These are phyloP conservation scores for Cancer borealis DNA, from an alignment of 2,888 invertebrate genomes.

Conservation along the genomic window DNA sequence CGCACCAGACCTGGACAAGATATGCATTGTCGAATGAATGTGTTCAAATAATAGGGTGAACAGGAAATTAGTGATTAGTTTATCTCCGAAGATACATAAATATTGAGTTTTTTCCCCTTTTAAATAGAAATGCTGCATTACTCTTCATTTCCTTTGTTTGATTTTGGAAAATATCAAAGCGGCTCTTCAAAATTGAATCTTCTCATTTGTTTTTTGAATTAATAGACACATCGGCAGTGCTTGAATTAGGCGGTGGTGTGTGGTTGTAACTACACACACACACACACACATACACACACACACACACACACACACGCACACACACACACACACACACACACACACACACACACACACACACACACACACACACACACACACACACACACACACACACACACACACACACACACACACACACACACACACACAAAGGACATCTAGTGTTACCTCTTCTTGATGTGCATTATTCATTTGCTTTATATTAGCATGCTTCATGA, in stretches of 20 bases:
- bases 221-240: background rate
- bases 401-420: background rate
- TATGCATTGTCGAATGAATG: background rate
- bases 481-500: background rate
- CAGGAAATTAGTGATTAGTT: background rate
- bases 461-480: constrained; percentile 12
- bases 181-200: background rate
- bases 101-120: background rate
- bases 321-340: constrained; percentile 43
- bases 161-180: background rate
- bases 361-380: background rate
- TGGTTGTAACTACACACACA: no score
- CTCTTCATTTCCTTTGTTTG: background rate
- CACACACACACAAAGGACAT: background rate
- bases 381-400: constrained; percentile 44
- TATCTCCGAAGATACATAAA: background rate
- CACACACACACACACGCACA: constrained; percentile 31
- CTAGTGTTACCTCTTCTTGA: background rate
- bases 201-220: background rate
- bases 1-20: background rate
- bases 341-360: constrained; percentile 34
- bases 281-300: background rate
- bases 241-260: background rate
- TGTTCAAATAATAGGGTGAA: background rate
- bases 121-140: background rate